These are phyloP conservation scores for Rhea americana DNA, from an alignment of 2,113 vertebrate genomes.

Conservation along the genomic window DNA sequence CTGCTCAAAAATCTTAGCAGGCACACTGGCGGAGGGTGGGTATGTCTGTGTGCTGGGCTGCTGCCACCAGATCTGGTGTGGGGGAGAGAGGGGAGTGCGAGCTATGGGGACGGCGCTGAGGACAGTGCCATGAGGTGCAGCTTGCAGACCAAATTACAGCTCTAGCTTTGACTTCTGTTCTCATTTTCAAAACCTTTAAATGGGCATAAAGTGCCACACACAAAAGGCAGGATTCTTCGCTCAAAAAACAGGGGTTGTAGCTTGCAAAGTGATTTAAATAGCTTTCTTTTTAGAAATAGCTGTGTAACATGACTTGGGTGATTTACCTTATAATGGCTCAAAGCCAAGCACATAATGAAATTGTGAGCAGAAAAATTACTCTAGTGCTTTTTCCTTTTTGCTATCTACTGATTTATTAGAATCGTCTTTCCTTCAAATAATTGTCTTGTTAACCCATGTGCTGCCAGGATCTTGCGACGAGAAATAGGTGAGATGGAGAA, in stretches of 20 bases:
- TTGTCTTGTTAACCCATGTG: background rate
- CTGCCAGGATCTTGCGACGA: background rate
- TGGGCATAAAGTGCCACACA: background rate
- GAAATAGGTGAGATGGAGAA: background rate
- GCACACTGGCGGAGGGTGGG: no score
- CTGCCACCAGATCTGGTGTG: background rate
- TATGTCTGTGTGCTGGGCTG: background rate
- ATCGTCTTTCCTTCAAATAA: conserved; percentile 42
- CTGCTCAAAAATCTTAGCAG: no score
- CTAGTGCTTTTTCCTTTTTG: conserved; percentile 41
- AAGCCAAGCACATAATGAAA: conserved; percentile 64
- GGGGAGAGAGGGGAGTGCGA: background rate
- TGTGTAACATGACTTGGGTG: conserved; percentile 50
- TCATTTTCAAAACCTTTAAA: background rate
- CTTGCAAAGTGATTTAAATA: conserved; percentile 45
- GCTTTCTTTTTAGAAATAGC: conserved; percentile 39
- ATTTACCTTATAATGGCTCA: conserved; percentile 60
- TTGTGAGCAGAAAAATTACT: conserved; percentile 62
- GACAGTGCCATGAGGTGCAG: background rate
- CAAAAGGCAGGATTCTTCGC: background rate
- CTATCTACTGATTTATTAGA: conserved; percentile 61
- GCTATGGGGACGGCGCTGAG: background rate
- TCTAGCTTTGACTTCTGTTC: background rate
- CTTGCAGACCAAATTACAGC: background rate
- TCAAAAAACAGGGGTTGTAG: conserved; percentile 14